Conservation (phyloP, 2,888 invertebrate genomes). For the Drosophila mayaguana region DNA sequence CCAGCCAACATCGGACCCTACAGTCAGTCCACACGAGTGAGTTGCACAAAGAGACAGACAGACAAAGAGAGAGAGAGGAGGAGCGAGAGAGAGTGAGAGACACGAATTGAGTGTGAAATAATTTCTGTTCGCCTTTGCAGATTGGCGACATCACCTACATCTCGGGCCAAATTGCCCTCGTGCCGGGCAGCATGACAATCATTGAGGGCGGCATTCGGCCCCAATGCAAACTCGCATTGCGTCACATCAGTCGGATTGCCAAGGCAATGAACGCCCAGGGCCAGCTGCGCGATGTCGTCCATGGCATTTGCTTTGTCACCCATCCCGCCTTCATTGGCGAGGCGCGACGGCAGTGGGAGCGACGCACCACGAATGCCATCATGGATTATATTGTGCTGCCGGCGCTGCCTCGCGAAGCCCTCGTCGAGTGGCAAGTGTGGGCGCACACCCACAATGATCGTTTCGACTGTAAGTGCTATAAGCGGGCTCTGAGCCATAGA, state of each 20-base stretch:
- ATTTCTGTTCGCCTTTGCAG: conserved; percentile 83
- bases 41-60: background rate
- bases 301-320: conserved; percentile 95
- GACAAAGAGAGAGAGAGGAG: background rate
- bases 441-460: conserved; percentile 94
- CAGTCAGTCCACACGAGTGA: conserved; percentile 94
- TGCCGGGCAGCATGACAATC: conserved; percentile 92
- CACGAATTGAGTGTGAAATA: background rate
- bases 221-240: conserved; percentile 93
- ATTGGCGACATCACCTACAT: conserved; percentile 93
- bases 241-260: conserved; percentile 93
- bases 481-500: background rate
- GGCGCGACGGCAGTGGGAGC: conserved; percentile 92
- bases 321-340: conserved; percentile 89
- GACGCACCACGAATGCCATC: conserved; percentile 93
- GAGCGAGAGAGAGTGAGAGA: background rate
- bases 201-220: conserved; percentile 91
- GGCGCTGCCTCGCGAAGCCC: conserved; percentile 91
- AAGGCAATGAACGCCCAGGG: conserved; percentile 92
- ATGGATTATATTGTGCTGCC: conserved; percentile 94
- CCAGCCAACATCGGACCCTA: conserved; percentile 98
- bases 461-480: conserved; percentile 90
- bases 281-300: conserved; percentile 92
- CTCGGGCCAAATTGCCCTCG: conserved; percentile 96
- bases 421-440: conserved; percentile 97